Evolutionary conservation across 2,888 invertebrate genomes (phyloP).

Genomic region (Proisotoma minuta): DNA sequence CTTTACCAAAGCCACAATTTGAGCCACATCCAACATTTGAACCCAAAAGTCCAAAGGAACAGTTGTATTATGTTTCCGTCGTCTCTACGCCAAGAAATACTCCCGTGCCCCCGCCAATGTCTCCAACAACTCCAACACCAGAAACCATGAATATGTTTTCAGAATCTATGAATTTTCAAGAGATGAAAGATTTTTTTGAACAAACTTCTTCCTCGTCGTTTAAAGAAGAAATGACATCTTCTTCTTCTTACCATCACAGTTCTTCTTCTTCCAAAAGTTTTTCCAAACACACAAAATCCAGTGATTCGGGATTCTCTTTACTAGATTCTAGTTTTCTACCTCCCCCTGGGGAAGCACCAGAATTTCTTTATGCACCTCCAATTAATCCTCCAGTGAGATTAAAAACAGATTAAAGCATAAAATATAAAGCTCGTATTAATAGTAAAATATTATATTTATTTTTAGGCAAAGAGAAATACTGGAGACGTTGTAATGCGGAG

Average conservation of each 20-base stretch:
- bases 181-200: slow-evolving; percentile 19
- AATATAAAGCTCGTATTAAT: no score
- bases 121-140: slow-evolving; percentile 23
- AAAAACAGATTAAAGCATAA: no score
- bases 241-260: slow-evolving; percentile 18
- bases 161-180: not conserved
- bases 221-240: not conserved
- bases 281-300: not conserved
- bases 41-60: slow-evolving; percentile 10
- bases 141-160: slow-evolving; percentile 4
- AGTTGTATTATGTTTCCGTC: slow-evolving; percentile 36
- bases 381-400: no score
- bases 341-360: slow-evolving; percentile 59
- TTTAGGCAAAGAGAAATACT: no score
- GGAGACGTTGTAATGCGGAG: no score
- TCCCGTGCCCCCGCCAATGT: slow-evolving; percentile 29
- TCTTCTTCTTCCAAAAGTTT: slow-evolving; percentile 17
- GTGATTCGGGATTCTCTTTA: slow-evolving; percentile 33
- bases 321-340: slow-evolving; percentile 52
- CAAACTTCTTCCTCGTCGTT: slow-evolving; percentile 16
- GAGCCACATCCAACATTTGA: slow-evolving; percentile 18
- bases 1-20: not conserved
- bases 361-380: slow-evolving; percentile 58
- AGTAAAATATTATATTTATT: no score
- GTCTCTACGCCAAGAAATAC: slow-evolving; percentile 41